phyloP scores from a whole-genome alignment of 2,888 invertebrate genomes.

The Lepidocyrtoides sp. region DNA sequence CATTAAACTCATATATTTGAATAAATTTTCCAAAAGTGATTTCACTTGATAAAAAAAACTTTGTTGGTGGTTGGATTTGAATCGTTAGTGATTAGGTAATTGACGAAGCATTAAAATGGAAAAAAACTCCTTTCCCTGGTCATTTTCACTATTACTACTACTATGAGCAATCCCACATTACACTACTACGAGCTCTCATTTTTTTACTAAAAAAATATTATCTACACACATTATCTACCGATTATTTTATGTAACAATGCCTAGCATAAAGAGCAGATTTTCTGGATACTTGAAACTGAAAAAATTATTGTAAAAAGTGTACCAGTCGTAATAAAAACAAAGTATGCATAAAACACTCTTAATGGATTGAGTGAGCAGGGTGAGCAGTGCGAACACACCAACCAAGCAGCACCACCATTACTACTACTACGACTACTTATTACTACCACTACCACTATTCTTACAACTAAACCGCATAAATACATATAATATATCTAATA shows the following conservation, averaged over 20 bases:
- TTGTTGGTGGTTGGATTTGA: conserved; percentile 46
- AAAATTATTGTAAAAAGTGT: conserved; percentile 41
- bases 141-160: background rate
- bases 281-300: conserved; percentile 65
- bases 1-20: background rate
- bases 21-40: background rate
- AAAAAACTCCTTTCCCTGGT: background rate
- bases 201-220: background rate
- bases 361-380: conserved; percentile 66
- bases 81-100: conserved; percentile 57
- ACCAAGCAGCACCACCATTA: background rate
- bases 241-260: conserved; percentile 25
- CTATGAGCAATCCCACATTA: background rate
- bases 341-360: conserved; percentile 60
- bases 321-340: conserved; percentile 63
- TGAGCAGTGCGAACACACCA: conserved; percentile 40
- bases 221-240: background rate
- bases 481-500: background rate
- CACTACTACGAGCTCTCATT: background rate
- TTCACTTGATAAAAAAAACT: background rate
- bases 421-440: background rate
- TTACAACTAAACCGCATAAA: background rate
- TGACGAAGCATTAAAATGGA: conserved; percentile 55
- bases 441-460: background rate
- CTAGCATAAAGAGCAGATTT: conserved; percentile 33